phyloP scores from a whole-genome alignment of 2,888 invertebrate genomes.

The Tenodera sinensis region DNA sequence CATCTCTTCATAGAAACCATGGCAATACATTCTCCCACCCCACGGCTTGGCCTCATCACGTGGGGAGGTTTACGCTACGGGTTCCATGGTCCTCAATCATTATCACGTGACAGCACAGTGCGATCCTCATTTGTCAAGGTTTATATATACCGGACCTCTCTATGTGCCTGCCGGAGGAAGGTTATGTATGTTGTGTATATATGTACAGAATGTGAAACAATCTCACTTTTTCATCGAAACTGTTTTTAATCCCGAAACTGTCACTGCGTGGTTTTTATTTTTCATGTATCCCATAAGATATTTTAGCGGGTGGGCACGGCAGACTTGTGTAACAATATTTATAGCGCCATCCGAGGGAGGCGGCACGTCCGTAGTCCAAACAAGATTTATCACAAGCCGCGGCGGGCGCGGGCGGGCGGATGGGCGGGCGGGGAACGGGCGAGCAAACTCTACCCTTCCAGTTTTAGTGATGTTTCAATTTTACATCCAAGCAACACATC shows the following conservation, averaged over 20 bases:
- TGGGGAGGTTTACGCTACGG: constrained; percentile 14
- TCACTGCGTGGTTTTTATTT: constrained; percentile 29
- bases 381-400: constrained; percentile 21
- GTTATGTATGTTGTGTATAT: not conserved
- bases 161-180: not conserved
- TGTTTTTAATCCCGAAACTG: constrained; percentile 31
- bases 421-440: not conserved
- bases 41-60: constrained; percentile 3
- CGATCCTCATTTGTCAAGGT: constrained; percentile 33
- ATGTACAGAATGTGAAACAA: constrained; percentile 16
- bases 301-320: constrained; percentile 7
- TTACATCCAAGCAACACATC: not conserved
- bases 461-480: constrained; percentile 8
- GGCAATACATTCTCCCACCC: constrained; percentile 14
- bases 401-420: not conserved
- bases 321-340: constrained; percentile 18
- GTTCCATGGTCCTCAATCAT: constrained; percentile 32
- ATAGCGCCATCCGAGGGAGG: constrained; percentile 10
- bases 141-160: constrained; percentile 22
- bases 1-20: constrained; percentile 29
- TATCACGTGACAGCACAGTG: constrained; percentile 32
- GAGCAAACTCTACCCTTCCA: not conserved
- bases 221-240: constrained; percentile 30
- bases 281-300: constrained; percentile 27
- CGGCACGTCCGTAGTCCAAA: constrained; percentile 16